These are phyloP conservation scores for Atta colombica DNA, from an alignment of 1,140 invertebrate genomes.

Conservation along the genomic window DNA sequence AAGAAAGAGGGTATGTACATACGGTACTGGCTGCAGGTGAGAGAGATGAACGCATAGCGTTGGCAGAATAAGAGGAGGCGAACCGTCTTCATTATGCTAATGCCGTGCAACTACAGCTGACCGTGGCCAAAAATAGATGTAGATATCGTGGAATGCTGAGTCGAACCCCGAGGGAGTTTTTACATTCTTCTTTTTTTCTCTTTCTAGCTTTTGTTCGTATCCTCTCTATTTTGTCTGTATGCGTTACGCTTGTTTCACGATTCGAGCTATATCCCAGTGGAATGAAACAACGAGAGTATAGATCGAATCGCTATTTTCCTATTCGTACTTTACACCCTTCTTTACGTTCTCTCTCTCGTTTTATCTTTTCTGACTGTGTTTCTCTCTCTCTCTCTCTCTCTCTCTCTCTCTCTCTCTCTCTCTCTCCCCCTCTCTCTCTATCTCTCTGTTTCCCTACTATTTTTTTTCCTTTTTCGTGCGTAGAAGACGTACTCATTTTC, in stretches of 20 bases:
- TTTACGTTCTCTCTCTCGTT: slow-evolving; percentile 33
- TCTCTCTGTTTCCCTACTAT: neutral
- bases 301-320: slow-evolving; percentile 75
- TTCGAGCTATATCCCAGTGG: slow-evolving; percentile 63
- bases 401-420: neutral
- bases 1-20: neutral
- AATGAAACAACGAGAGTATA: slow-evolving; percentile 75
- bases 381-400: neutral
- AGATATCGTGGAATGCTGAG: slow-evolving; percentile 81
- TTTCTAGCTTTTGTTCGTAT: slow-evolving; percentile 30
- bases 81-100: slow-evolving; percentile 85
- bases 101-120: slow-evolving; percentile 82
- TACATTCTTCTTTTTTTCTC: slow-evolving; percentile 53
- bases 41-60: slow-evolving; percentile 53
- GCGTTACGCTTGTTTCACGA: slow-evolving; percentile 73
- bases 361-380: neutral
- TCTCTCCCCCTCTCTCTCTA: neutral
- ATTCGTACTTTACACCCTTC: slow-evolving; percentile 68
- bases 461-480: neutral
- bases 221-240: slow-evolving; percentile 33
- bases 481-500: slow-evolving; percentile 63
- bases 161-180: slow-evolving; percentile 72
- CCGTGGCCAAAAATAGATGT: slow-evolving; percentile 81
- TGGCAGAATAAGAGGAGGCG: slow-evolving; percentile 65
- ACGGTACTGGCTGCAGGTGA: slow-evolving; percentile 32